A percentile compares a stretch with the other conserved stretches of the same genome.
phyloP scores from a whole-genome alignment of 2,797 vertebrate species.

The Orientallactaga sibirica region DNA sequence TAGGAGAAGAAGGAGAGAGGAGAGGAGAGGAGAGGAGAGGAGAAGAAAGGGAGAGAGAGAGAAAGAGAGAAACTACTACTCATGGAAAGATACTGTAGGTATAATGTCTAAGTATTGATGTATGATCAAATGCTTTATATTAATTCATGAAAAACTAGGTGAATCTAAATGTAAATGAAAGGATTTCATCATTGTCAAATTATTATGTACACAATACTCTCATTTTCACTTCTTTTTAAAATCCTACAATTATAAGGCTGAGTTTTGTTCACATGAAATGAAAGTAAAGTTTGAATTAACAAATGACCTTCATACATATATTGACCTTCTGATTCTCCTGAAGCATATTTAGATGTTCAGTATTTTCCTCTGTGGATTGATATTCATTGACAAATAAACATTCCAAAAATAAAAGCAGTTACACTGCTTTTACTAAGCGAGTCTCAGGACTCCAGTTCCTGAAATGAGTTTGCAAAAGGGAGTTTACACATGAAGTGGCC shows the following conservation, averaged over 20 bases:
- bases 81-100: no score
- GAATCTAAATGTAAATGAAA: background rate
- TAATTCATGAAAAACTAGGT: background rate
- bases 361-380: background rate
- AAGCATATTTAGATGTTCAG: background rate
- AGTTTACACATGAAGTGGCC: background rate
- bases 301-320: background rate
- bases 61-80: no score
- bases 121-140: no score
- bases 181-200: background rate
- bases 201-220: background rate
- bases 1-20: no score
- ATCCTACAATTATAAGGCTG: background rate
- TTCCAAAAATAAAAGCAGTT: background rate
- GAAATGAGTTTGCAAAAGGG: background rate
- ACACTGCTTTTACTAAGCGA: background rate
- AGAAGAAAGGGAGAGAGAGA: no score
- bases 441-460: background rate
- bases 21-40: no score
- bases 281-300: slow-evolving; percentile 4
- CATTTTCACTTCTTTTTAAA: background rate
- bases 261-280: background rate
- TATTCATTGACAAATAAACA: background rate
- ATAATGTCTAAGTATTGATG: no score
- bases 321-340: background rate